Evolutionary conservation across 1,140 invertebrate genomes (phyloP), one percentile per base, ranked within the genome.

Genomic region (Diachasmimorpha longicaudata): DNA sequence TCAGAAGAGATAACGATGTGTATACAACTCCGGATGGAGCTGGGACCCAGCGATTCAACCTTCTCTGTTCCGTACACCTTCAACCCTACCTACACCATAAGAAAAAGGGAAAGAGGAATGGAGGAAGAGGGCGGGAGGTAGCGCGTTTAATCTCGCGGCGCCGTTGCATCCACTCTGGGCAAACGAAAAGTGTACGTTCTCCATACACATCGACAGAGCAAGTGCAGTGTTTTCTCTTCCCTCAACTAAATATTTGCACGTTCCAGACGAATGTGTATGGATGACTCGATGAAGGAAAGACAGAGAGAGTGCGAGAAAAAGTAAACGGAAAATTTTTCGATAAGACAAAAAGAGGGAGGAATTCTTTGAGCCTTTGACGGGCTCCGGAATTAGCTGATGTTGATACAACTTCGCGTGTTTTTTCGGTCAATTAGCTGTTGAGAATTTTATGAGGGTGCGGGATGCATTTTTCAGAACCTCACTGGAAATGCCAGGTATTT

Each of bases 1-100:
- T 52, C 72, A 31, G 44, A 68, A 55, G 44, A 79, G 80, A 81
- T 81, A 81, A 81, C 75, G 77, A 81, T 80, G 80, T 80, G 77
- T 81, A 81, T 79, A 74, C 68, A 68, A 36, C 9, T 11, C 21
- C 5, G 58, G 10, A 19, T 19, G 48, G 13, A 3, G 48, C 19
- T 25, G 8, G 58, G 58, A 23, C 58, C 58, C 31, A 63, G 58
- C 21, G 11, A 25, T 31, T 25, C 36, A 16, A 68, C 66, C 11
- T 13, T 23, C 23, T 63, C 66, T 68, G n/a, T 8, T 39, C n/a
- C 8, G 31, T 10, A 68, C 4, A 68, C 14, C 66, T 68, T 9
- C n/a, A 36, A 68, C 36, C 36, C 36, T 68, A 68, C 11, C 21
- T 66, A 68, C 36, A 37, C 66, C n/a, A 67, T 19, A 23, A 31